Percentiles rank a stretch among this genome's conserved stretches.
Conservation (phyloP, 1,140 invertebrate species). For the Leguminivora glycinivorella region DNA sequence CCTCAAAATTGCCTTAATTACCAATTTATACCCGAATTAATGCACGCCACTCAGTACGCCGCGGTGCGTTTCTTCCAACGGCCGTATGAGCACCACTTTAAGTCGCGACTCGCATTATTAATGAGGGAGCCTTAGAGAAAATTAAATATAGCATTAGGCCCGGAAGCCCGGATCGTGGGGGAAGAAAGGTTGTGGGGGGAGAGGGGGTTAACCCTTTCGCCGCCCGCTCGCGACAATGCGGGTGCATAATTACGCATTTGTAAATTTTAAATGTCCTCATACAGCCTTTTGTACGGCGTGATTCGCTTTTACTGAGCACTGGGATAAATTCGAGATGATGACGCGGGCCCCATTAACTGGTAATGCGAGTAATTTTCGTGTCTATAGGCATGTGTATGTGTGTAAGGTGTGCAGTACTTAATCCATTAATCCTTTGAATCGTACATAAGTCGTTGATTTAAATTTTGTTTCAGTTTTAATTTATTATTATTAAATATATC, state of each 20-base stretch:
- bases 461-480: too few species aligned
- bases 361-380: constrained; percentile 55
- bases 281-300: constrained; percentile 74
- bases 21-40: constrained; percentile 25
- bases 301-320: constrained; percentile 67
- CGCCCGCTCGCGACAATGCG: constrained; percentile 69
- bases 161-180: constrained; percentile 68
- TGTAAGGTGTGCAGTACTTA: constrained; percentile 10
- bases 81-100: constrained; percentile 75
- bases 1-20: constrained; percentile 14
- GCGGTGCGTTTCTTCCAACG: constrained; percentile 23
- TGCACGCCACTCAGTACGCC: not conserved
- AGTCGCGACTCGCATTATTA: constrained; percentile 77
- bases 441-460: constrained; percentile 4
- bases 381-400: constrained; percentile 11
- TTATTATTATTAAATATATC: too few species aligned
- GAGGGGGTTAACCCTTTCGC: constrained; percentile 66
- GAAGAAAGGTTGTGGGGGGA: constrained; percentile 54
- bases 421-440: constrained; percentile 1
- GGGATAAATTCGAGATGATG: constrained; percentile 69
- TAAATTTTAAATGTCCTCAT: constrained; percentile 78
- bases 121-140: constrained; percentile 78
- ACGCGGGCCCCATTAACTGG: constrained; percentile 58
- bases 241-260: constrained; percentile 79
- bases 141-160: constrained; percentile 79